Evolutionary conservation across 2,797 vertebrate genomes (phyloP).

Genomic region (Momotus momota): DNA sequence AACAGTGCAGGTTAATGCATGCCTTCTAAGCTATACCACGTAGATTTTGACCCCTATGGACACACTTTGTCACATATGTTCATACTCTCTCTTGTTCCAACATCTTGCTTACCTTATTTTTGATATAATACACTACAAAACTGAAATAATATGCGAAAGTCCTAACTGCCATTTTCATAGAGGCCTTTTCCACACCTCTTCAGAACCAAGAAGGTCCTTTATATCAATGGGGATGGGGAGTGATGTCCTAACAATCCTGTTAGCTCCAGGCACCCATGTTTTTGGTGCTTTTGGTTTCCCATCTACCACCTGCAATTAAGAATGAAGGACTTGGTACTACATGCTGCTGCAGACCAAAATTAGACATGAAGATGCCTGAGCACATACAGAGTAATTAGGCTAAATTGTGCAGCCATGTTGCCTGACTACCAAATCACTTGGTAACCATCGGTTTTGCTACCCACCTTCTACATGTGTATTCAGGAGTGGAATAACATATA

Average conservation of each 20-base stretch:
- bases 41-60: slow-evolving; percentile 1
- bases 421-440: not conserved
- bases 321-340: not conserved
- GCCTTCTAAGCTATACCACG: not conserved
- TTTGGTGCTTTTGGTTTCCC: not conserved
- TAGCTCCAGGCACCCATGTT: not conserved
- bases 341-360: not conserved
- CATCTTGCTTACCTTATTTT: not conserved
- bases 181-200: not conserved
- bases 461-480: not conserved
- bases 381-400: not conserved
- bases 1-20: not conserved
- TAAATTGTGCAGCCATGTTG: not conserved
- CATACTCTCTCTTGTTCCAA: not conserved
- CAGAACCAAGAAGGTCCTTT: not conserved
- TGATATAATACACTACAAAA: not conserved
- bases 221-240: not conserved
- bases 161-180: not conserved
- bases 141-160: not conserved
- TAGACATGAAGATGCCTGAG: not conserved
- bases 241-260: not conserved
- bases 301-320: not conserved
- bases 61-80: not conserved
- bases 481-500: not conserved
- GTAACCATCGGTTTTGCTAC: not conserved